Evolutionary conservation across 2,113 vertebrate species (phyloP), one percentile per base, ranked within the genome.

Genomic region (Otolemur garnettii): DNA sequence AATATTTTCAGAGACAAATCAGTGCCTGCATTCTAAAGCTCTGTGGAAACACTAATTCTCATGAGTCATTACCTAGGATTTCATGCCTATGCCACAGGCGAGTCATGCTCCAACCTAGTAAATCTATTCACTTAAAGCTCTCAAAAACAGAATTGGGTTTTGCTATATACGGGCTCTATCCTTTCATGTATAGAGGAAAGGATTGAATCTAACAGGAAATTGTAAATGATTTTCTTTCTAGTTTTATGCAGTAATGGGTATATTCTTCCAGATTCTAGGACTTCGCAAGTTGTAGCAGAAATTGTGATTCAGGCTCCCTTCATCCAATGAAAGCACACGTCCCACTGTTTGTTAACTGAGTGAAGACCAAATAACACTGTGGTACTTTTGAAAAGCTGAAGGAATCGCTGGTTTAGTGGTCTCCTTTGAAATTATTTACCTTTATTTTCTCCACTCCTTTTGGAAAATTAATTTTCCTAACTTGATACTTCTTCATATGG

Each of bases 381-480:
- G 15, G 45, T n/a, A 18, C 17, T 66, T 64, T 7, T 66, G 71
- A 38, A 71, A 93, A 68, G 38, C 26, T 19, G 13, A 71, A 22
- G 30, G 60, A 66, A 38, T 50, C 74, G 88, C 33, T 50, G 35
- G 21, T 87, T 86, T 50, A 68, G 28, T 79, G 21, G 7, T 75
- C 21, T 55, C 74, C 66, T 88, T 85, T 15, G 18, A 88, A 89
- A 95, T 72, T 64, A 82, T 59, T 94, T 69, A 88, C 59, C 68
- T 81, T 53, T 78, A n/a, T 18, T 78, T 92, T 90, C 55, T 30
- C 78, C 8, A 59, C 26, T 84, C 33, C 33, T 84, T 1, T 60
- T 80, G n/a, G 60, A 81, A 96, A 95, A 74, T 57, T 84, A 64
- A 87, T 68, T 86, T 92, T 97, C 66, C 81, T 91, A 15, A 85